Base-by-base conservation (phyloP, 1,140 invertebrate genomes). In the Galleria mellonella region DNA sequence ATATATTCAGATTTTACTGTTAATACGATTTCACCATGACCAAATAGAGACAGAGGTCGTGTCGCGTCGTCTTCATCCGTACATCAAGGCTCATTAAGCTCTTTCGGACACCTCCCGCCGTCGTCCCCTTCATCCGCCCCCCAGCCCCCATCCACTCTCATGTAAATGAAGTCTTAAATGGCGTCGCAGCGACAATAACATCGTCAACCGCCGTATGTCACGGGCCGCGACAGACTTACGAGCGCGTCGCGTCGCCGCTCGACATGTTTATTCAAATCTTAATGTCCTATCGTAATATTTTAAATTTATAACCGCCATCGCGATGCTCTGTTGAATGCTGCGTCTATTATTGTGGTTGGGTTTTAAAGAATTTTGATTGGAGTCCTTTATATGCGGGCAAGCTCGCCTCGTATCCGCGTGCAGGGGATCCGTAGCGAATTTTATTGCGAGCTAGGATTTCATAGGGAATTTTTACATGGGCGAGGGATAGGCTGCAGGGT, bases 211-310 rank as follows among this genome's bases (percentile, higher is more conserved):
- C 42, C 53, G 53, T 45, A 47, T 50, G 63, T 62, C 51, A 58
- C 51, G 40, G 32, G 44, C 47, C 14, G 13, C 54, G 59, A 62
- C 65, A 55, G 65, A 59, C 57, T 57, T 51, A 53, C 28, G 23
- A 27, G 9, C 9, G 17, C 31, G 28, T 29, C 31, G 12, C 27
- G 38, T 30, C 14, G 3, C 30, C 9, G 13, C 8, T 2, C 47
- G 60, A 76, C 67, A 69, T 76, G 67, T 76, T 76, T 73, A 76
- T 76, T 73, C 62, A 71, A 72, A 72, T 67, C 67, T 72, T 72
- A 72, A 70, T 70, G 61, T 55, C 51, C 17, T 23, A 23, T 56
- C 59, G 51, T 71, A 67, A 72, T 71, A 68, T 75, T 67, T 62
- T 47, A 66, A 64, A 72, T 64, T 64, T 68, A 73, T 58, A 46